phyloP scores from a whole-genome alignment of 2,113 vertebrate genomes.

The Dasyornis broadbenti region DNA sequence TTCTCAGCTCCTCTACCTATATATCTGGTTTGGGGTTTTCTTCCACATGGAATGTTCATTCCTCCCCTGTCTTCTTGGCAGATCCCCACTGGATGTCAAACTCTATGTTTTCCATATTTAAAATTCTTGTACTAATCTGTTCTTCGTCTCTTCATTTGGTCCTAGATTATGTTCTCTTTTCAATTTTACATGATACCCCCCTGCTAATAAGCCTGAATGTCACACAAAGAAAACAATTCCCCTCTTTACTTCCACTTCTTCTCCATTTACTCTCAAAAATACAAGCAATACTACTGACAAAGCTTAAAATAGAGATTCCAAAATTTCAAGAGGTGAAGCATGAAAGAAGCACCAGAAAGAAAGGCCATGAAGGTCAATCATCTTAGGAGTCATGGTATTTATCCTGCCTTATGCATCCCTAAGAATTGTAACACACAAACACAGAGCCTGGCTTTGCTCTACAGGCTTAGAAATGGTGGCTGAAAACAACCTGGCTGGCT shows the following conservation, averaged over 20 bases:
- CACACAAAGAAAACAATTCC: neutral
- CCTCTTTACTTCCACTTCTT: neutral
- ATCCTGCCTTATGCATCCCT: neutral
- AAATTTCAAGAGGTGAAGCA: neutral
- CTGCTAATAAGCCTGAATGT: neutral
- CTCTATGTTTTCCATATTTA: neutral
- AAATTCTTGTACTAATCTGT: neutral
- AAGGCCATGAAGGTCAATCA: neutral
- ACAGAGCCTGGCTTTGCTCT: neutral
- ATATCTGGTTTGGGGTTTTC: neutral
- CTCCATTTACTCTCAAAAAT: neutral
- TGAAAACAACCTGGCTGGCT: neutral
- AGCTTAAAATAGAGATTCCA: neutral
- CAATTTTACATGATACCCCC: neutral
- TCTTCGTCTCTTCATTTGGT: neutral
- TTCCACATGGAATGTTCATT: neutral
- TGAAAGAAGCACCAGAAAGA: neutral
- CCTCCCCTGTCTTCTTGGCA: neutral
- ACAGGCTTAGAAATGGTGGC: neutral
- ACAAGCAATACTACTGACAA: neutral
- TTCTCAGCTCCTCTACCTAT: neutral
- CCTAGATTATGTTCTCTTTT: neutral
- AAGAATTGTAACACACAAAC: neutral
- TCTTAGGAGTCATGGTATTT: rapidly evolving
- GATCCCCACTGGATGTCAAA: neutral